A percentile compares a stretch with the other conserved stretches of the same genome.
phyloP scores from a whole-genome alignment of 2,113 vertebrate genomes.

The Hystrix cristata region DNA sequence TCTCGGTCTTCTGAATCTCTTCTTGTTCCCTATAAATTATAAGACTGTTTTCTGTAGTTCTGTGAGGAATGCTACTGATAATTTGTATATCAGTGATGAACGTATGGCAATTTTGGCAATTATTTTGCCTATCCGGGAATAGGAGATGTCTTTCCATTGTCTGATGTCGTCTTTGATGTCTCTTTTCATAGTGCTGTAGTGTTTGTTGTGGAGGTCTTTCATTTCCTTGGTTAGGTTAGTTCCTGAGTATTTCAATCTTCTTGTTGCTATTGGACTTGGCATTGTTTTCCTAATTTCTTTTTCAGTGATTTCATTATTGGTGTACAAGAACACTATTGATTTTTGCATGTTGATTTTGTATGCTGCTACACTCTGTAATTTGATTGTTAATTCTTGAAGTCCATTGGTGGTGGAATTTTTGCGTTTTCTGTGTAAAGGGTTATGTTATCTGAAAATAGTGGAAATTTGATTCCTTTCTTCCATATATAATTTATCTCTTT shows the following conservation, averaged over 20 bases:
- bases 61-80: neutral
- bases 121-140: neutral
- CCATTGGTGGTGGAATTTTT: neutral
- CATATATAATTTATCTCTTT: neutral
- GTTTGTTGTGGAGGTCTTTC: neutral
- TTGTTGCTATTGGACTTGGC: neutral
- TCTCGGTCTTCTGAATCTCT: neutral
- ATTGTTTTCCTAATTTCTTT: neutral
- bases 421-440: neutral
- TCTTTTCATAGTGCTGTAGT: neutral
- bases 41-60: neutral
- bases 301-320: neutral
- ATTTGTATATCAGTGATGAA: neutral
- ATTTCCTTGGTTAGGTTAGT: neutral
- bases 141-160: neutral
- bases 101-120: neutral
- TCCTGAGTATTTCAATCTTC: neutral
- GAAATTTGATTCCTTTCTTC: neutral
- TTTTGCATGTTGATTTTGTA: neutral
- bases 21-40: neutral
- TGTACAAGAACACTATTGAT: neutral
- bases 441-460: neutral
- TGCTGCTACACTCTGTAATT: neutral
- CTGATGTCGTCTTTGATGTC: neutral
- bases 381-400: neutral